A percentile compares a stretch with the other conserved stretches of the same genome.
Evolutionary conservation across 2,113 vertebrate species (phyloP).

Genomic region (Notothenia coriiceps): DNA sequence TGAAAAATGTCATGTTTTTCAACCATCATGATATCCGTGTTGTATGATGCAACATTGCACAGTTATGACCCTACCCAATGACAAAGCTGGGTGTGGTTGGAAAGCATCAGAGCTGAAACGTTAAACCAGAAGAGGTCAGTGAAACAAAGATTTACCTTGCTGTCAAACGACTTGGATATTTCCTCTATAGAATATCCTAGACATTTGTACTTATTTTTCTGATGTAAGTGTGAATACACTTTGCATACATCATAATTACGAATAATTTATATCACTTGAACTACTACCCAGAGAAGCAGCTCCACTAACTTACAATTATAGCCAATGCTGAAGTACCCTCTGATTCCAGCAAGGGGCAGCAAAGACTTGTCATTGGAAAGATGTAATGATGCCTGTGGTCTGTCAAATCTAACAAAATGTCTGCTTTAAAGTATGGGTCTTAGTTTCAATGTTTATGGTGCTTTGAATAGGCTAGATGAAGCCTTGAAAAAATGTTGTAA

Average conservation of each 20-base stretch:
- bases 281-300: background rate
- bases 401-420: background rate
- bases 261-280: background rate
- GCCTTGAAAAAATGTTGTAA: slow-evolving; percentile 6
- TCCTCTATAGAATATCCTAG: background rate
- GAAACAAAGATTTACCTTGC: background rate
- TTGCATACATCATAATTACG: too few species aligned
- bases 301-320: background rate
- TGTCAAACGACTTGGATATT: background rate
- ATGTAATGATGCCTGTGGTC: slow-evolving; percentile 30
- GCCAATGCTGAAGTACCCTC: background rate
- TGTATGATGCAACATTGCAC: background rate
- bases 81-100: background rate
- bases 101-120: background rate
- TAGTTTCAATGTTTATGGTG: slow-evolving; percentile 37
- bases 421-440: slow-evolving; percentile 42
- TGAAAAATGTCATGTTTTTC: too few species aligned
- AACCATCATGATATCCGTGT: background rate
- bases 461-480: background rate
- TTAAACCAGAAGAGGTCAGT: background rate
- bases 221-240: background rate
- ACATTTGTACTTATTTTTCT: background rate
- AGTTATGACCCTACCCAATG: background rate
- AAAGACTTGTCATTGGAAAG: background rate
- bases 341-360: slow-evolving; percentile 63